A percentile compares a stretch with the other conserved stretches of the same genome.
These are phyloP conservation scores for Rhynchophorus ferrugineus DNA, from an alignment of 1,140 invertebrate species.

Conservation along the genomic window DNA sequence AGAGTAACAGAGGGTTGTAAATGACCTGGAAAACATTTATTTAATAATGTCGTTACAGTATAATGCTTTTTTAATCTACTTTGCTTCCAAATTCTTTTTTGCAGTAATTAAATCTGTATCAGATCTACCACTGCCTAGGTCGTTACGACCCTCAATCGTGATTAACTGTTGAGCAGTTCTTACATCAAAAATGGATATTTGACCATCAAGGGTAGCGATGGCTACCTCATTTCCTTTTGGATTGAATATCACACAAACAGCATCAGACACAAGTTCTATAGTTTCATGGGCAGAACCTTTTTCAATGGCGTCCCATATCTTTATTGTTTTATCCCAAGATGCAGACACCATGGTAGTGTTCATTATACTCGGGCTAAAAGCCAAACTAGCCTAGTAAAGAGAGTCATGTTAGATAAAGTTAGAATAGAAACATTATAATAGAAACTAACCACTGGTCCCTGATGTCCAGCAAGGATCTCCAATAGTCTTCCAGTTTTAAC, in stretches of 20 bases:
- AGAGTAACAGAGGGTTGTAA: slow-evolving; percentile 83
- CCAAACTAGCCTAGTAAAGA: slow-evolving; percentile 43
- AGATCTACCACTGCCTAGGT: slow-evolving; percentile 75
- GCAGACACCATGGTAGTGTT: slow-evolving; percentile 75
- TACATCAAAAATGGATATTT: slow-evolving; percentile 78
- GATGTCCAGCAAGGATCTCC: slow-evolving; percentile 87
- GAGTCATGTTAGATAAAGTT: not conserved
- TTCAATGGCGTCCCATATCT: slow-evolving; percentile 87
- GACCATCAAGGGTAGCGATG: slow-evolving; percentile 82
- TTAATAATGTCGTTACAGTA: not conserved
- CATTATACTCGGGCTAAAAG: slow-evolving; percentile 67
- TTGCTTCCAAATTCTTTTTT: slow-evolving; percentile 72
- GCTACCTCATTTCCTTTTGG: slow-evolving; percentile 88
- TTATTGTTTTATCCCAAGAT: slow-evolving; percentile 91
- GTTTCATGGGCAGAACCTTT: slow-evolving; percentile 75
- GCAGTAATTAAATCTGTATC: slow-evolving; percentile 83
- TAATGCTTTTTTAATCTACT: slow-evolving; percentile 54
- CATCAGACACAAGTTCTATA: slow-evolving; percentile 72
- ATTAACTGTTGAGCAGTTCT: slow-evolving; percentile 61
- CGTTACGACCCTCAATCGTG: slow-evolving; percentile 80
- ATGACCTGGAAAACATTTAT: slow-evolving; percentile 76
- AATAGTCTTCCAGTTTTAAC: slow-evolving; percentile 83
- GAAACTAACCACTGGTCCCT: slow-evolving; percentile 74
- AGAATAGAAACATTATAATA: not conserved
- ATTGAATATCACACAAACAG: slow-evolving; percentile 72